phyloP scores from a whole-genome alignment of 1,140 invertebrate genomes.

The Drosophila arawakana region DNA sequence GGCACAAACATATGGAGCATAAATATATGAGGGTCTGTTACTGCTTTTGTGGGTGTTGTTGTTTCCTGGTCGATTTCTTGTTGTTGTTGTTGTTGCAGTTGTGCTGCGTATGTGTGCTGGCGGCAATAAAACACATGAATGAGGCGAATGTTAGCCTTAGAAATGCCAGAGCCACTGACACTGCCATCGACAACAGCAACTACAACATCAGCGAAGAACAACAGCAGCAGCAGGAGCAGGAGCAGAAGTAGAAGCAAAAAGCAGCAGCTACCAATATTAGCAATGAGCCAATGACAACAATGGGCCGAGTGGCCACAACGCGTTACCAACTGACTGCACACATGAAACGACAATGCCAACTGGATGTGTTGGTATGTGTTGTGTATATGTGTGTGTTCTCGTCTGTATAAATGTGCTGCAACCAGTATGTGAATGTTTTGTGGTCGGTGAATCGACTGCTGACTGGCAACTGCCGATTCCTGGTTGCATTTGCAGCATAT shows the following conservation, averaged over 20 bases:
- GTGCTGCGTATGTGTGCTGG: slow-evolving; percentile 37
- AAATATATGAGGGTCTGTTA: slow-evolving; percentile 58
- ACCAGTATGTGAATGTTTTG: slow-evolving; percentile 40
- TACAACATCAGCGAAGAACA: slow-evolving; percentile 21
- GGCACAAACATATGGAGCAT: slow-evolving; percentile 78
- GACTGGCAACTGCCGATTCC: slow-evolving; percentile 15
- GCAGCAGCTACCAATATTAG: slow-evolving; percentile 75
- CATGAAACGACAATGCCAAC: slow-evolving; percentile 25
- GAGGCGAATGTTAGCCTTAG: slow-evolving; percentile 66
- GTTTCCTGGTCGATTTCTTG: slow-evolving; percentile 63
- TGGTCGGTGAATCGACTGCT: slow-evolving; percentile 65
- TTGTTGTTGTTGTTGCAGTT: neutral
- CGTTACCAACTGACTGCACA: slow-evolving; percentile 52
- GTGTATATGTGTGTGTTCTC: slow-evolving; percentile 1
- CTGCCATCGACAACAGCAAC: slow-evolving; percentile 45
- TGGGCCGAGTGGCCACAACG: slow-evolving; percentile 62
- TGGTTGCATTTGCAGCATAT: slow-evolving; percentile 44
- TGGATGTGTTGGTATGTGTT: slow-evolving; percentile 22
- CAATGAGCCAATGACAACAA: slow-evolving; percentile 78
- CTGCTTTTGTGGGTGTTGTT: slow-evolving; percentile 38
- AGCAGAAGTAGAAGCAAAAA: slow-evolving; percentile 46
- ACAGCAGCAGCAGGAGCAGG: slow-evolving; percentile 27
- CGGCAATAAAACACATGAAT: slow-evolving; percentile 78
- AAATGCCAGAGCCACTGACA: slow-evolving; percentile 60
- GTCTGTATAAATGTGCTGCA: slow-evolving; percentile 1